Base-by-base conservation (phyloP, 2,113 vertebrate species). In the Anarrhichthys ocellatus region DNA sequence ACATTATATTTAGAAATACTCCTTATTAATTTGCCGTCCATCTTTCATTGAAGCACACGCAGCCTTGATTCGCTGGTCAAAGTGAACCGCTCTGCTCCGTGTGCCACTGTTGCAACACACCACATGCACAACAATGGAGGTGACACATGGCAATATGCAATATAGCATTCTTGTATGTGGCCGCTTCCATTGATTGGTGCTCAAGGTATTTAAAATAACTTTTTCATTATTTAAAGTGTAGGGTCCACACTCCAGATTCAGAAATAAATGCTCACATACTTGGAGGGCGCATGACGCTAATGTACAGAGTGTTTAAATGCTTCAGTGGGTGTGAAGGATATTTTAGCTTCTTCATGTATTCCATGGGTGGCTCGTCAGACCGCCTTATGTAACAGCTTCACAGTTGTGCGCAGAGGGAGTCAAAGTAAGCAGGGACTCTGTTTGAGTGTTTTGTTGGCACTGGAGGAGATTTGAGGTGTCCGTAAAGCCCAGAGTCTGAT, bases 381-480 rank as follows among this genome's bases (percentile, higher is more conserved):
- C 11, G 32, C n/a, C 62, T 83, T 74, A 71, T 66, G 46, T 78
- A 77, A 82, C 56, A 38, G 18, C 42, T 59, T 64, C 52, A 80
- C 68, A 77, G 65, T 36, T 67, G 56, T 69, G 34, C 58, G 81
- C 32, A 50, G 29, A 61, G 42, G 24, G 40, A 67, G 65, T 70
- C 22, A 78, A 62, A 68, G 62, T 32, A 54, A 78, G 34, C 61
- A 18, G 44, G 24, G 38, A 69, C 58, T 80, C 52, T 71, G 44
- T 59, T 59, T 46, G 29, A 50, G 50, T 14, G 17, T 58, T 63
- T 80, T 58, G 24, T 24, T 75, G 38, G 52, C 73, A 62, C 27
- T 67, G 50, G 32, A 85, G 73, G 80, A 80, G 82, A 80, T 84
- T 78, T 88, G 42, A 86, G 78, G 76, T 84, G 84, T 80, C 86